A percentile compares a stretch with the other conserved stretches of the same genome.
These are phyloP conservation scores for Petaurus breviceps DNA, from an alignment of 2,113 vertebrate species.

Conservation along the genomic window DNA sequence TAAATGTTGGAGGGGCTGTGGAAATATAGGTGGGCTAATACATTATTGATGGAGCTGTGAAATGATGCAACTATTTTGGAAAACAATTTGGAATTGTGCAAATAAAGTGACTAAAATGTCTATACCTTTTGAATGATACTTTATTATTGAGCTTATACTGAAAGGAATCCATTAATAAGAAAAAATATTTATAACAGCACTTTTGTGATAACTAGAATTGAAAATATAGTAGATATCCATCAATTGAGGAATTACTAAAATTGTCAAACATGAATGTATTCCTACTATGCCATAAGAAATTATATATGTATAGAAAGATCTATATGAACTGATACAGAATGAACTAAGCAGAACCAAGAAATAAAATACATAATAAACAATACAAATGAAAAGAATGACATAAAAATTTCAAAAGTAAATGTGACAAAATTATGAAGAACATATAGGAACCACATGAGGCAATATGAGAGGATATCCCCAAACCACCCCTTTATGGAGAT, in stretches of 20 bases:
- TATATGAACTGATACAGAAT: background rate
- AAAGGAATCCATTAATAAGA: too few species aligned
- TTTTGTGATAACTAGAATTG: background rate
- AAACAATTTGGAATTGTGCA: background rate
- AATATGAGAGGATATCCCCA: background rate
- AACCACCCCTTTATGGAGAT: background rate
- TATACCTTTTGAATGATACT: too few species aligned
- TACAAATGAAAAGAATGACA: background rate
- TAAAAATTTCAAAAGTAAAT: background rate
- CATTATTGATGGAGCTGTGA: background rate
- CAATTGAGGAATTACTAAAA: background rate
- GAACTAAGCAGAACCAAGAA: background rate
- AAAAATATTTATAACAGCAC: background rate
- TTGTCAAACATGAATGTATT: too few species aligned
- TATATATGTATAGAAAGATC: background rate
- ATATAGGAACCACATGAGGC: background rate
- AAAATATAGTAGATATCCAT: background rate
- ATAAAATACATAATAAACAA: background rate
- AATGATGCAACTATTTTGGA: too few species aligned
- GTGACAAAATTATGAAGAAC: background rate
- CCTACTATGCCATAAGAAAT: background rate
- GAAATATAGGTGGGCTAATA: background rate
- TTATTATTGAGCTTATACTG: too few species aligned
- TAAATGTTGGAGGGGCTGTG: background rate
- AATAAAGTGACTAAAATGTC: background rate